Conservation (phyloP, 2,113 vertebrate genomes). For the Columba janthina region DNA sequence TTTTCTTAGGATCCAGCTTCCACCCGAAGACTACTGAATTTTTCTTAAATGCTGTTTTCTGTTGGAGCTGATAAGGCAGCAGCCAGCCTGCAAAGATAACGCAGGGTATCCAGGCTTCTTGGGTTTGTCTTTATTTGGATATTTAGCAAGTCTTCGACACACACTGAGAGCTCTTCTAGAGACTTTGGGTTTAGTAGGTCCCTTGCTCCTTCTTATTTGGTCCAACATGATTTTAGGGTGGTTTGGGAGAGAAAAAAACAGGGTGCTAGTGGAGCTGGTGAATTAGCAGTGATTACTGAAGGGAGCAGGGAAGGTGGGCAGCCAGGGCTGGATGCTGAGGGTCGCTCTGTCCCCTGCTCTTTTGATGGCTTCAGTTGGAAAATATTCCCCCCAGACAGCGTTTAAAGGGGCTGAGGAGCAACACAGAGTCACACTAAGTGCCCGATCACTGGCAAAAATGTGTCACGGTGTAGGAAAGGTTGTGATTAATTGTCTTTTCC, state of each 20-base stretch:
- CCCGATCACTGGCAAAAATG: background rate
- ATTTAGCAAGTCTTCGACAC: slow-evolving; percentile 13
- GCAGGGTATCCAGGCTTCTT: background rate
- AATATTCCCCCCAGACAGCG: background rate
- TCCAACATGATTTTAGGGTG: slow-evolving; percentile 1
- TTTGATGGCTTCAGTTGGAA: background rate
- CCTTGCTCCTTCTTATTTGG: background rate
- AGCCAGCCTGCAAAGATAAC: slow-evolving; percentile 47
- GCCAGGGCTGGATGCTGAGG: background rate
- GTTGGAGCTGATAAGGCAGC: slow-evolving; percentile 57
- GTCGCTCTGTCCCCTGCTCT: background rate
- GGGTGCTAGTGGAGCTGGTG: background rate
- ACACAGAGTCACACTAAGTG: background rate
- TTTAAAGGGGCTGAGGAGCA: background rate
- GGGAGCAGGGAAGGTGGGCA: background rate
- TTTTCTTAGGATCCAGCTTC: slow-evolving; percentile 39
- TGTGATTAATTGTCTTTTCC: background rate
- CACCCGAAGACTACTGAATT: slow-evolving; percentile 24
- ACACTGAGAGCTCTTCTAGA: background rate
- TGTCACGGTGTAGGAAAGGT: background rate
- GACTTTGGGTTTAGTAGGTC: background rate
- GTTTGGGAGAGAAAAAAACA: background rate
- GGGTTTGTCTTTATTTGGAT: slow-evolving; percentile 41
- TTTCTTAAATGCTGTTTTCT: background rate
- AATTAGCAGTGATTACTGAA: background rate